Conservation (phyloP, 2,113 vertebrate species). For the Numenius arquata region DNA sequence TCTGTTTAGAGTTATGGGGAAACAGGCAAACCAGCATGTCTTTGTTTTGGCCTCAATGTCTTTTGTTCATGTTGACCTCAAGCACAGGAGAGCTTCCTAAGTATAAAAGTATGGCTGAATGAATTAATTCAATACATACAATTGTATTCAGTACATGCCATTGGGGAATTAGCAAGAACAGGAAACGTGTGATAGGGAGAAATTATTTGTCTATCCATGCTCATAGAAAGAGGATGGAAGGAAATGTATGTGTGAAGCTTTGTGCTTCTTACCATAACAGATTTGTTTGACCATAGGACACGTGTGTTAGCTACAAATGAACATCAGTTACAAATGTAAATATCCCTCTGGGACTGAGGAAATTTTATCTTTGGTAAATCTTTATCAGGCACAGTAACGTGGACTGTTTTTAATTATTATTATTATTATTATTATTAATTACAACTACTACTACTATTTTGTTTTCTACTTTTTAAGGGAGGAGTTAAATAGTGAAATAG, state of each 20-base stretch:
- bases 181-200: background rate
- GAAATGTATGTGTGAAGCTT: background rate
- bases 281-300: background rate
- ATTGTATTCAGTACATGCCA: background rate
- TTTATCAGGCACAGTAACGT: background rate
- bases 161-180: background rate
- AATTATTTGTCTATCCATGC: background rate
- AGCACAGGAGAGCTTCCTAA: background rate
- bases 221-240: background rate
- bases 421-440: background rate
- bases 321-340: background rate
- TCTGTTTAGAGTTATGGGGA: background rate
- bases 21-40: background rate
- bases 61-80: background rate
- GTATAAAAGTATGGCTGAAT: background rate
- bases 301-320: background rate
- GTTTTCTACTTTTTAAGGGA: background rate
- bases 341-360: background rate
- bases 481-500: background rate
- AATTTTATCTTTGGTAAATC: background rate
- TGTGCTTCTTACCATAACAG: background rate
- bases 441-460: background rate
- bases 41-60: background rate
- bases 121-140: background rate
- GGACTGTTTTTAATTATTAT: background rate